Base-by-base conservation (phyloP, 2,113 vertebrate genomes). In the Corydoras maculifer region DNA sequence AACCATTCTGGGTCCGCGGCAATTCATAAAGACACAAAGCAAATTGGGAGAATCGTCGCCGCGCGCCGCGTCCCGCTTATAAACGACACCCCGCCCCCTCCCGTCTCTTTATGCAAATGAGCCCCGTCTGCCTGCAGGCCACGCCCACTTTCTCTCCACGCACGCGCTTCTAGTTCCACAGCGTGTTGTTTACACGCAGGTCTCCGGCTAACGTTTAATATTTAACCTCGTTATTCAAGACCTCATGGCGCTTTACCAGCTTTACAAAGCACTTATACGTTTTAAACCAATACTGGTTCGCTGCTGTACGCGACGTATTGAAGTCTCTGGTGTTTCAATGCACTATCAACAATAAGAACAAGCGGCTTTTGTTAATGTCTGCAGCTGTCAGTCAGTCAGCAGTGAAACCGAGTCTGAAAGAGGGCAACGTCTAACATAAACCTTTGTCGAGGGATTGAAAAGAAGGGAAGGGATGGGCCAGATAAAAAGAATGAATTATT, bases 71-170 rank as follows among this genome's bases (percentile, higher is more conserved):
- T 66, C 65, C 66, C 54, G 64, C 73, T 72, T 66, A 73, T 69
- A 73, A 73, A 53, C 70, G 15, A 48, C n/a, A 65, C 72, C 77
- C 74, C 66, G 58, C 69, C 77, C 77, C 35, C n/a, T 31, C 57
- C 15, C 8, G 9, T 64, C 15, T 62, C 43, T 66, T n/a, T 53
- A 31, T 43, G 50, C 30, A 72, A 72, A 72, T 43, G 25, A 57
- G 32, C 1, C 14, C 25, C n/a, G 32, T 6, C 32, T 5, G 43
- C 30, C 12, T n/a, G n/a, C 14, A 57, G 50, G 3, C 35, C 68
- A 49, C 68, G 68, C 68, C 68, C 58, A 60, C 11, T 69, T 31
- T 29, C 14, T 11, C 54, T 65, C 48, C 13, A 18, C 54, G 54
- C 68, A 75, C 35, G 55, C 61, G 55, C 29, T 11, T 10, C 15